Evolutionary conservation across 2,888 invertebrate species (phyloP).

Genomic region (Acrobasis consociella): DNA sequence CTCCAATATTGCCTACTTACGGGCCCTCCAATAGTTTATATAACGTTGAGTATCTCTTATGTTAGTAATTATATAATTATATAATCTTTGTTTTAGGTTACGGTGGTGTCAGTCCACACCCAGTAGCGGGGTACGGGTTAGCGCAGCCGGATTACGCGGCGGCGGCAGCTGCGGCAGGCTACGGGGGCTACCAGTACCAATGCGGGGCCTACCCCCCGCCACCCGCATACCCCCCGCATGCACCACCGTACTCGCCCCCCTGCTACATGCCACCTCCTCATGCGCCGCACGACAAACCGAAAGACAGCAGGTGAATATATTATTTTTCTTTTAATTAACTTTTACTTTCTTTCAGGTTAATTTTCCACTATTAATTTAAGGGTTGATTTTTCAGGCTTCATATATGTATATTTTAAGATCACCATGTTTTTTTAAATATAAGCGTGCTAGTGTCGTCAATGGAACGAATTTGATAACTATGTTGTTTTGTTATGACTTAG

Average conservation of each 20-base stretch:
- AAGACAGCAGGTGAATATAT: conserved; percentile 87
- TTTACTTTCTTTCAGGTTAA: neutral
- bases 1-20: too few relatives aligned
- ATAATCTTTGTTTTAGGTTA: too few relatives aligned
- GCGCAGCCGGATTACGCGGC: conserved; percentile 91
- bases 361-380: neutral
- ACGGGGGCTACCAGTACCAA: conserved; percentile 84
- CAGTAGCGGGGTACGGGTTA: conserved; percentile 89
- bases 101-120: conserved; percentile 92
- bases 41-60: too few relatives aligned
- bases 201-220: conserved; percentile 84
- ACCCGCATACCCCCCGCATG: conserved; percentile 85
- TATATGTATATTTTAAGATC: too few relatives aligned
- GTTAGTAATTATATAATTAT: too few relatives aligned
- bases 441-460: neutral
- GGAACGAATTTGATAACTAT: neutral
- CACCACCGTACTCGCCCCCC: conserved; percentile 90
- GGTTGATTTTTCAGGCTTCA: neutral
- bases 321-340: neutral
- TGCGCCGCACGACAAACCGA: conserved; percentile 90
- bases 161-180: conserved; percentile 86
- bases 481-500: too few relatives aligned
- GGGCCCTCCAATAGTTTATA: too few relatives aligned
- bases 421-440: too few relatives aligned
- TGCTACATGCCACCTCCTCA: conserved; percentile 95